phyloP scores from a whole-genome alignment of 1,140 invertebrate genomes.

The Agrilus planipennis region DNA sequence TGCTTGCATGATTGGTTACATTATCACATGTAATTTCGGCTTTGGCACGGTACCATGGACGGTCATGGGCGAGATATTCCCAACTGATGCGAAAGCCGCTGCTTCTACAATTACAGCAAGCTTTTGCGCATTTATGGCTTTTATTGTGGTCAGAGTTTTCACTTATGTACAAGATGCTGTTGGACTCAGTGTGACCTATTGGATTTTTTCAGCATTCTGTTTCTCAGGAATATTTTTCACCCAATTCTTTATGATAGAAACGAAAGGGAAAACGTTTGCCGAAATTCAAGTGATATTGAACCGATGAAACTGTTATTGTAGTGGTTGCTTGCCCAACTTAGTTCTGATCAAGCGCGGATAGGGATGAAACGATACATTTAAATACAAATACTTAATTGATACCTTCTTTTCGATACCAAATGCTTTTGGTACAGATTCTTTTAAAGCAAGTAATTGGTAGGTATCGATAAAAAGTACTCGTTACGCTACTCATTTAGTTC shows the following conservation, averaged over 20 bases:
- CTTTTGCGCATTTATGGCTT: constrained; percentile 67
- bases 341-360: no score
- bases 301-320: no score
- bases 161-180: constrained; percentile 43
- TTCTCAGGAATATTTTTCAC: constrained; percentile 22
- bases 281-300: constrained; percentile 20
- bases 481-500: no score
- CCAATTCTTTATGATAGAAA: constrained; percentile 57
- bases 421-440: no score
- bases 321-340: no score
- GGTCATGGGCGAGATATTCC: constrained; percentile 73
- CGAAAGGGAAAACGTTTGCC: constrained; percentile 62
- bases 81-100: constrained; percentile 59
- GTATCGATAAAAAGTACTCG: no score
- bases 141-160: constrained; percentile 70
- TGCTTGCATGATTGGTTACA: constrained; percentile 50
- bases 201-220: constrained; percentile 53
- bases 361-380: no score
- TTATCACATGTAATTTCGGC: constrained; percentile 55
- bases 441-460: no score
- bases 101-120: constrained; percentile 64
- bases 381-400: no score
- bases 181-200: constrained; percentile 60
- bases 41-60: constrained; percentile 79
- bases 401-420: no score